Evolutionary conservation across 2,113 vertebrate species (phyloP), one percentile per base, ranked within the genome.

Genomic region (Oncorhynchus clarkii): DNA sequence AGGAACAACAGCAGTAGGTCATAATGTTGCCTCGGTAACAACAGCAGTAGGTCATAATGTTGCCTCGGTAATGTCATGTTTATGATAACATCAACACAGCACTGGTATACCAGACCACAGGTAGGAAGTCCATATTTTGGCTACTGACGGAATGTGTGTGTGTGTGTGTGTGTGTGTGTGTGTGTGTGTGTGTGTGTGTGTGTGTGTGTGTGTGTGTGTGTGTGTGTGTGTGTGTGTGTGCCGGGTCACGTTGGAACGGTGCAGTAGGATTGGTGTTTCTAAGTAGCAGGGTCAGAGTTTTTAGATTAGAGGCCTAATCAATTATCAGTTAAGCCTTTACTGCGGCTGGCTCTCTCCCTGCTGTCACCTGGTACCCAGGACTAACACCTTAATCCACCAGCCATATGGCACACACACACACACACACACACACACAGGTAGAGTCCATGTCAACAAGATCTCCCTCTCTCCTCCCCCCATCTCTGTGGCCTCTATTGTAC

Each of bases 311-410:
- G 80, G 82, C 49, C 16, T 93, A 93, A 93, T 91, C 92, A 93
- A 93, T 94, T 94, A 94, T 81, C 85, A 88, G 88, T 93, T 93
- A 90, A 90, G 0, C 71, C 91, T 92, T 93, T 89, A 88, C 87
- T 51, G 79, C 2, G 8, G 79, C 85, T 88, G 22, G 18, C 84
- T 92, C 92, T 92, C 80, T 92, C 27, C 27, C 49, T 54, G 16
- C 92, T 93, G 90, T 92, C 93, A 92, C 86, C 88, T 85, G 84
- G 4, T 88, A 87, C 94, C 92, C 92, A 93, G 87, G 83, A 81
- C 68, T 96, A 95, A 97, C 92, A 93, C 87, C 84, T 74, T 95
- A 96, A 96, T 96, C 95, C 90, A 76, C 85, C 81, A 77, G 81
- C 59, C 49, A 89, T 29, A 27, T 29, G 75, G 74, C 71, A 24